phyloP scores from a whole-genome alignment of 1,140 invertebrate genomes.

The Probaryconus sp. region DNA sequence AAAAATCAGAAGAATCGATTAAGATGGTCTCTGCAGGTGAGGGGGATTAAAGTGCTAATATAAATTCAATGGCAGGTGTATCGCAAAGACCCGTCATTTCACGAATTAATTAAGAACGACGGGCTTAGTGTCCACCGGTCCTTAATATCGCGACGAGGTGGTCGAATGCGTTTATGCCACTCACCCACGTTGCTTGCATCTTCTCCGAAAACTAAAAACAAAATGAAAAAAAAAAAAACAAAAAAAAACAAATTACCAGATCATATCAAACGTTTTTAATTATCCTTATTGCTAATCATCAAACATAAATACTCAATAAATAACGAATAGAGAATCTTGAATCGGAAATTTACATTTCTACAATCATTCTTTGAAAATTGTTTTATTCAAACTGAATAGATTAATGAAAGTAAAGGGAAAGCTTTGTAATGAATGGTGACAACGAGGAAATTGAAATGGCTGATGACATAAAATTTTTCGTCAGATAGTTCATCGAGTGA shows the following conservation, averaged over 20 bases:
- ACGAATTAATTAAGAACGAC: slow-evolving; percentile 64
- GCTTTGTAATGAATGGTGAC: slow-evolving; percentile 18
- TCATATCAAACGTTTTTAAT: slow-evolving; percentile 19
- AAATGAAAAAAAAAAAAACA: too few species aligned
- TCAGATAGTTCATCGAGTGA: slow-evolving; percentile 10
- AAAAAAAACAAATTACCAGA: slow-evolving; percentile 18
- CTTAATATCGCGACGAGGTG: slow-evolving; percentile 55
- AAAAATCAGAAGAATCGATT: slow-evolving; percentile 63
- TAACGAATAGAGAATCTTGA: too few species aligned
- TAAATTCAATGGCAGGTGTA: slow-evolving; percentile 63
- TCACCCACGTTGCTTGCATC: slow-evolving; percentile 56
- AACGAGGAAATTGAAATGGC: slow-evolving; percentile 12
- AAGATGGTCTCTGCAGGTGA: slow-evolving; percentile 51
- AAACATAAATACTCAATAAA: too few species aligned
- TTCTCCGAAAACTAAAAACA: too few species aligned
- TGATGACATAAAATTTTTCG: background rate
- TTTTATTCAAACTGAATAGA: background rate
- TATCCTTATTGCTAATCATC: slow-evolving; percentile 10
- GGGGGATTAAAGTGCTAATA: slow-evolving; percentile 54
- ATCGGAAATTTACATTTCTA: too few species aligned
- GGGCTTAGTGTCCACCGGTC: slow-evolving; percentile 56
- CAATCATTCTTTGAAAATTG: too few species aligned
- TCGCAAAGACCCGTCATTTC: slow-evolving; percentile 55
- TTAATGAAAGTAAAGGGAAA: slow-evolving; percentile 3
- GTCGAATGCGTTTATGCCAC: slow-evolving; percentile 57